A percentile compares a stretch with the other conserved stretches of the same genome.
Evolutionary conservation across 2,797 vertebrate genomes (phyloP).

Genomic region (Acrocephalus scirpaceus): DNA sequence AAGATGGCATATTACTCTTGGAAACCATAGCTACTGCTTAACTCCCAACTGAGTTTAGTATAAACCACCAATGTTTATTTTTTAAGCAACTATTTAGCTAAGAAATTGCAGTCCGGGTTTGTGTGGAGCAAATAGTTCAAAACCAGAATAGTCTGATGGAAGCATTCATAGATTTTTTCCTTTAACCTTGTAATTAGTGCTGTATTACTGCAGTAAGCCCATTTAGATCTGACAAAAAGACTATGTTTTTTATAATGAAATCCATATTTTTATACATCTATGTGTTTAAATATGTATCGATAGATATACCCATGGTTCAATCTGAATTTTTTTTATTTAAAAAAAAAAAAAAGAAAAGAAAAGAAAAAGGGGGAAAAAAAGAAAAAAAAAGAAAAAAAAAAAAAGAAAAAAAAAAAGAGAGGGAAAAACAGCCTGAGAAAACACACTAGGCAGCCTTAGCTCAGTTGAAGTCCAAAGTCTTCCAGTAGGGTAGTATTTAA

Average conservation of each 20-base stretch:
- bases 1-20: background rate
- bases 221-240: background rate
- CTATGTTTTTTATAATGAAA: background rate
- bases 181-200: background rate
- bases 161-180: background rate
- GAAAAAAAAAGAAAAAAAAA: background rate
- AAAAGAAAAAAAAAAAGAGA: too few relatives aligned
- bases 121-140: background rate
- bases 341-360: background rate
- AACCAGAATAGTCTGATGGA: background rate
- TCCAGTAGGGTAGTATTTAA: background rate
- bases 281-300: background rate
- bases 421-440: background rate
- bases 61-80: background rate
- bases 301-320: background rate
- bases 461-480: background rate
- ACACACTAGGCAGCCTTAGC: background rate
- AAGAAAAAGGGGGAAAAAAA: too few relatives aligned
- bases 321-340: background rate
- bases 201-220: background rate
- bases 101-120: background rate
- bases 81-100: background rate
- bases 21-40: background rate
- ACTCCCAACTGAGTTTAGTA: background rate
- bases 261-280: background rate